These are phyloP conservation scores for Drosophila mojavensis DNA, from an alignment of 1,140 invertebrate species.

Conservation along the genomic window DNA sequence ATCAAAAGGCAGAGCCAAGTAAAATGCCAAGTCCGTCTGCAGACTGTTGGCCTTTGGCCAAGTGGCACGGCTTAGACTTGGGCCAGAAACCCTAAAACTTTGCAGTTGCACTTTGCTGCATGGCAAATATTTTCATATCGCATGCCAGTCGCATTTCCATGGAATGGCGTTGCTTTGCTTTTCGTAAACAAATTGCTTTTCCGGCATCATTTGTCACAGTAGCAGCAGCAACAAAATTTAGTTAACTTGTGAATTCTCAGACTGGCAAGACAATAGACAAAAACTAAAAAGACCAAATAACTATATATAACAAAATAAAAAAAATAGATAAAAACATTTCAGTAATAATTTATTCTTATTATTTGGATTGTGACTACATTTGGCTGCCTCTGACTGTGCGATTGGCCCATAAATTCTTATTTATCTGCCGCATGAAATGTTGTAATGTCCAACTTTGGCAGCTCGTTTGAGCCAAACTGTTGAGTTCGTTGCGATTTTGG, in stretches of 20 bases:
- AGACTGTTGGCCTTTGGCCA: conserved; percentile 19
- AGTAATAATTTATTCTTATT: conserved; percentile 59
- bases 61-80: conserved; percentile 23
- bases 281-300: not conserved
- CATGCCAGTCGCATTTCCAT: conserved; percentile 33
- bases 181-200: conserved; percentile 21
- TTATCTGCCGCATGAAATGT: conserved; percentile 62
- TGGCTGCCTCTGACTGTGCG: conserved; percentile 35
- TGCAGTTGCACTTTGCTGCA: not conserved
- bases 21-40: conserved; percentile 7
- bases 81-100: conserved; percentile 30
- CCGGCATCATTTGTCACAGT: conserved; percentile 35
- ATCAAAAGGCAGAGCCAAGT: conserved; percentile 9
- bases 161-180: conserved; percentile 28
- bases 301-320: not conserved
- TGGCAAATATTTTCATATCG: conserved; percentile 32
- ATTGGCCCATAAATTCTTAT: conserved; percentile 61
- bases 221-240: not conserved
- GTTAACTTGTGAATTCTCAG: conserved; percentile 30
- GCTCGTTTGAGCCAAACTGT: conserved; percentile 54
- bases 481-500: conserved; percentile 19
- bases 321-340: conserved; percentile 32
- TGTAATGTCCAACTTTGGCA: conserved; percentile 56
- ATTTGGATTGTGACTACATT: conserved; percentile 36
- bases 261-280: conserved; percentile 17